Conservation (phyloP, 1,140 invertebrate species). For the Asobara japonica region DNA sequence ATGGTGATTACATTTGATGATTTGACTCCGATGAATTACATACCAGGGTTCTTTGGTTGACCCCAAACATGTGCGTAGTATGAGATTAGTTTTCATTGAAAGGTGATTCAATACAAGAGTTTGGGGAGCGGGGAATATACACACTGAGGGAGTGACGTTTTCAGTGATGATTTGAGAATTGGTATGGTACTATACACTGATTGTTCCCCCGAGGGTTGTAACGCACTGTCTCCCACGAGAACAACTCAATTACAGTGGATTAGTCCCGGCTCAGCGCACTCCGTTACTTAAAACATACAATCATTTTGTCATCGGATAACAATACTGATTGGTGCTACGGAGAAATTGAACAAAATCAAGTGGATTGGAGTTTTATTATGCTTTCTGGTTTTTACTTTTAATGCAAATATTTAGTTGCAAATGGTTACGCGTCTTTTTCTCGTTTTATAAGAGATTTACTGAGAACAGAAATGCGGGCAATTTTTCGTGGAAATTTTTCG, state of each 20-base stretch:
- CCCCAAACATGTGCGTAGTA: slow-evolving; percentile 14
- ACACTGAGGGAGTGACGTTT: not conserved
- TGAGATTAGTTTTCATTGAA: slow-evolving; percentile 13
- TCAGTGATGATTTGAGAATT: slow-evolving; percentile 13
- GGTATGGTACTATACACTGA: not conserved
- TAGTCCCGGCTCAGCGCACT: not conserved
- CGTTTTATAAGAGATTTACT: too few relatives aligned
- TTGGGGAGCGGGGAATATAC: not conserved
- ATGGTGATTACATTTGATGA: not conserved
- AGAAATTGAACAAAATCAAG: not conserved
- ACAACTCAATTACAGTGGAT: not conserved
- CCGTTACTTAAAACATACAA: slow-evolving; percentile 3
- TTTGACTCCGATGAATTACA: not conserved
- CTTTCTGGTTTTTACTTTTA: not conserved
- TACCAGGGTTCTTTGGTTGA: not conserved
- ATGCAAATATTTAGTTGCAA: not conserved
- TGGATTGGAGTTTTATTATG: not conserved
- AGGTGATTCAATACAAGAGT: not conserved
- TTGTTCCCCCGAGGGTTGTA: not conserved
- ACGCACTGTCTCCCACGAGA: slow-evolving; percentile 1
- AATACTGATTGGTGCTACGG: not conserved
- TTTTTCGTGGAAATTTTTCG: too few relatives aligned
- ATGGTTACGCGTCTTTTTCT: too few relatives aligned
- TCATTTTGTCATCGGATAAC: not conserved
- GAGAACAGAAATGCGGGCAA: too few relatives aligned